These are phyloP conservation scores for Pentamera pediparva DNA, from an alignment of 53 echinoderm and acorn worm species.

Conservation along the genomic window DNA sequence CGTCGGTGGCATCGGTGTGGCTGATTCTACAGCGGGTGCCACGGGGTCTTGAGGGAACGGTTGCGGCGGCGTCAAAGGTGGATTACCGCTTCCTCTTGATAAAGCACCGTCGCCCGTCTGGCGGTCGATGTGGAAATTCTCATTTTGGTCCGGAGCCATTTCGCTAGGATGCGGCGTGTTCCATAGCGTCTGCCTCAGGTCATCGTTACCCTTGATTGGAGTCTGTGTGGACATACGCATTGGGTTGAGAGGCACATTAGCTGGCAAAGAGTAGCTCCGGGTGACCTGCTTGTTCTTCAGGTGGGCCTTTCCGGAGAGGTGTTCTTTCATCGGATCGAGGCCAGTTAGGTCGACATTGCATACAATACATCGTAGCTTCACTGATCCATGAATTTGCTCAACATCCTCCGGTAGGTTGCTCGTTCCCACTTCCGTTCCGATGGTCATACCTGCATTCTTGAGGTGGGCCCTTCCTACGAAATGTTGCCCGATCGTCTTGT, in stretches of 20 bases:
- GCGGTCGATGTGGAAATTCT: background rate
- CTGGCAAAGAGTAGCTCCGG: background rate
- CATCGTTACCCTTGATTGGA: background rate
- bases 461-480: background rate
- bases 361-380: background rate
- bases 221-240: background rate
- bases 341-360: background rate
- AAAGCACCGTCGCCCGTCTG: background rate
- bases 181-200: background rate
- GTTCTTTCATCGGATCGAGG: background rate
- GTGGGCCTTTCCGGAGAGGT: slow-evolving; percentile 3
- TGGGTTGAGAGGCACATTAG: no score
- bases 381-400: background rate
- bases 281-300: background rate
- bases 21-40: no score
- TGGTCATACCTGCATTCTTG: background rate
- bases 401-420: background rate
- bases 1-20: no score
- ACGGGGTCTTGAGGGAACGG: background rate
- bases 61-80: background rate
- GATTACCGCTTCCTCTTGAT: background rate
- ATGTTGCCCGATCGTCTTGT: slow-evolving; percentile 10
- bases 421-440: background rate
- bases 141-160: background rate
- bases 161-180: background rate